Evolutionary conservation across 2,113 vertebrate genomes (phyloP).

Genomic region (Dolichallabes microphthalmus): DNA sequence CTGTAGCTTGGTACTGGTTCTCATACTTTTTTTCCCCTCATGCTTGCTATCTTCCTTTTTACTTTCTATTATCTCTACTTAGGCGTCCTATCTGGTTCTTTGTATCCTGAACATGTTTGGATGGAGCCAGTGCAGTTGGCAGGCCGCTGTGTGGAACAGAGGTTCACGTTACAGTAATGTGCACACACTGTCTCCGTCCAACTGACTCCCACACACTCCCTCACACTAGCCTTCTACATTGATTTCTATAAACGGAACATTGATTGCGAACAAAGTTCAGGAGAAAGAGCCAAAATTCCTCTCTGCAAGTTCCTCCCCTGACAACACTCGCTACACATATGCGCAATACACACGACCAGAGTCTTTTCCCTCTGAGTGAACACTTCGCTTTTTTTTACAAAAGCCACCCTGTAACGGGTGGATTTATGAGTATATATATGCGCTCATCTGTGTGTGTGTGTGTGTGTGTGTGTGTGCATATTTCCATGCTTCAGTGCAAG

Average conservation of each 20-base stretch:
- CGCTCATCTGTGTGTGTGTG: not conserved
- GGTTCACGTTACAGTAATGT: conserved; percentile 49
- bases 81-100: conserved; percentile 5
- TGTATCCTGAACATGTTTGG: conserved; percentile 16
- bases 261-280: conserved; percentile 57
- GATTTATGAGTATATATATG: not conserved
- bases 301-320: conserved; percentile 32
- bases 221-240: conserved; percentile 46
- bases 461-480: not conserved
- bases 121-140: conserved; percentile 39
- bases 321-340: conserved; percentile 18
- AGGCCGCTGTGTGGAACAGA: conserved; percentile 18
- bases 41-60: conserved; percentile 1
- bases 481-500: conserved; percentile 1
- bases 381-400: not conserved
- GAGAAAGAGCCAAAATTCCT: conserved; percentile 47
- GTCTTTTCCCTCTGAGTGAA: conserved; percentile 15
- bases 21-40: not conserved
- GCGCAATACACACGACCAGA: not conserved
- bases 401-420: not conserved
- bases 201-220: conserved; percentile 32
- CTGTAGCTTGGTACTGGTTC: conserved; percentile 10
- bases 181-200: conserved; percentile 16
- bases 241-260: conserved; percentile 59
- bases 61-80: conserved; percentile 20